phyloP scores from a whole-genome alignment of 1,140 invertebrate species.

The Cheumatopsyche charites region DNA sequence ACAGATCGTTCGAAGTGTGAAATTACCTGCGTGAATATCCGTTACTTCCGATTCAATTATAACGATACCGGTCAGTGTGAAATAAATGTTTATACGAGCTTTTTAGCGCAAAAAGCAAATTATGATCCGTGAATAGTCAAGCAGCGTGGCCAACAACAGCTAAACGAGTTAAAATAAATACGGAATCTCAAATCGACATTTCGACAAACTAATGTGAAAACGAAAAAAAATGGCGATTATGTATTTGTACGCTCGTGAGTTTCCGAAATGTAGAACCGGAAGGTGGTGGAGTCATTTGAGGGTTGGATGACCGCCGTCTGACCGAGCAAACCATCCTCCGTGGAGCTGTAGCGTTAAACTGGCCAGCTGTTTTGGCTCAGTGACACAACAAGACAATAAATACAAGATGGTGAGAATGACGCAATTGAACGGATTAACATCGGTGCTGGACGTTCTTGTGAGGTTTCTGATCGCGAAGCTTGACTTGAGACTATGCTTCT shows the following conservation, averaged over 20 bases:
- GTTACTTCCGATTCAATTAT: conserved; percentile 17
- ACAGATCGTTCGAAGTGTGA: background rate
- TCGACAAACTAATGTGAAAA: no score
- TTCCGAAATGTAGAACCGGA: background rate
- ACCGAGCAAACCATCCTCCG: conserved; percentile 39
- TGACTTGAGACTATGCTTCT: no score
- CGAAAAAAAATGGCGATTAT: no score
- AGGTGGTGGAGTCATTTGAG: conserved; percentile 15
- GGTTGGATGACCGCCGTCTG: conserved; percentile 39
- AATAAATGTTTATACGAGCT: conserved; percentile 18
- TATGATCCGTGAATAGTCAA: conserved; percentile 14
- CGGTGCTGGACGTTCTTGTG: background rate
- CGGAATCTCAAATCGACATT: no score
- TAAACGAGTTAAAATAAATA: conserved; percentile 13
- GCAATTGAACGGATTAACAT: background rate
- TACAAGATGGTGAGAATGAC: no score
- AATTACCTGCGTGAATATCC: background rate
- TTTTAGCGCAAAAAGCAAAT: background rate
- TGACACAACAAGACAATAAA: conserved; percentile 1
- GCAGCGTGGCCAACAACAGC: conserved; percentile 11
- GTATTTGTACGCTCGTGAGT: background rate
- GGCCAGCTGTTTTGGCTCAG: conserved; percentile 24
- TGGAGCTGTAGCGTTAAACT: conserved; percentile 32
- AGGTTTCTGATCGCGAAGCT: background rate
- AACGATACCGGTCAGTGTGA: background rate